These are phyloP conservation scores for Holothuria scabra DNA, from an alignment of 53 echinoderm and acorn worm genomes.

Conservation along the genomic window DNA sequence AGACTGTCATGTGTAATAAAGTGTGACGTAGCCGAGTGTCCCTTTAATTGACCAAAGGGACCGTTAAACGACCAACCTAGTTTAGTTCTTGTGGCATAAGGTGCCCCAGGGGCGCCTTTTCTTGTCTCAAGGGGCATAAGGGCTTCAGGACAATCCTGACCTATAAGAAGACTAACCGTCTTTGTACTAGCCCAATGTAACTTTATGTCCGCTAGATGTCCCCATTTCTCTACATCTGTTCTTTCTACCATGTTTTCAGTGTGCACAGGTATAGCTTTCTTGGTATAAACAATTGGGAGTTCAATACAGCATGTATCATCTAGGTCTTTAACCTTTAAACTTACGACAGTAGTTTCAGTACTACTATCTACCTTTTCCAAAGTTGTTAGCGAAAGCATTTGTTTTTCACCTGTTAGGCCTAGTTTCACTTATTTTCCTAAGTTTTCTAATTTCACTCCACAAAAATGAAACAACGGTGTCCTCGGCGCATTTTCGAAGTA, in stretches of 20 bases:
- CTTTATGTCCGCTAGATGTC: neutral
- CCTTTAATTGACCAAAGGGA: neutral
- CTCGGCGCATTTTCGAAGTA: no score
- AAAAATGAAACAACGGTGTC: no score
- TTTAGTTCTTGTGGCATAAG: conserved; percentile 2
- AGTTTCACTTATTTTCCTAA: no score
- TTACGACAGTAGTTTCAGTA: no score
- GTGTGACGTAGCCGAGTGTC: no score
- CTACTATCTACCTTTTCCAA: neutral
- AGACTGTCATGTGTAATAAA: no score
- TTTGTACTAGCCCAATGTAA: neutral
- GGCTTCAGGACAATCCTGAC: neutral
- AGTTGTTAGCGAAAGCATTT: no score
- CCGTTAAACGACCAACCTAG: conserved; percentile 24
- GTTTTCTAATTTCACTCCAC: no score
- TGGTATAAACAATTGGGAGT: conserved; percentile 7
- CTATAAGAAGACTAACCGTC: neutral
- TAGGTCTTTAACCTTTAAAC: neutral
- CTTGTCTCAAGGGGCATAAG: neutral
- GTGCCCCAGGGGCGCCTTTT: neutral
- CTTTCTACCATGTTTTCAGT: neutral
- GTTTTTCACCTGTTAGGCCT: no score
- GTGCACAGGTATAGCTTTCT: neutral
- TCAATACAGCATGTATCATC: neutral
- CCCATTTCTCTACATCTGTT: neutral